Base-by-base conservation (phyloP, 1,140 invertebrate species). In the Rhagoletis zephyria region DNA sequence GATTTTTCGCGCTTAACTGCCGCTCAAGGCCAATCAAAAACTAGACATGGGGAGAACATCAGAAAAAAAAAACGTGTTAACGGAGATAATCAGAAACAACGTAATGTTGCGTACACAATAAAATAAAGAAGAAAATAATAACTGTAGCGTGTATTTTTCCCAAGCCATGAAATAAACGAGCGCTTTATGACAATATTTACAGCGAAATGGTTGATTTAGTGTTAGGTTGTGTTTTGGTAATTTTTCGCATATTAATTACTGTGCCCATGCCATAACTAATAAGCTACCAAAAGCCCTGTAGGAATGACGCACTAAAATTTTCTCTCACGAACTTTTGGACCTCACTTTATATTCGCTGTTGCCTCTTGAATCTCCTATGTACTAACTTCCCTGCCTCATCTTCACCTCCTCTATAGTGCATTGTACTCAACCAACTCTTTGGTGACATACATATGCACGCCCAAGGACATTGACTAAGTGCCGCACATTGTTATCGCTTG, bases 401-500 rank as follows among this genome's bases (percentile, higher is more conserved):
- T 12, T 40, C 40, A 14, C 42, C 5, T 74, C 16, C 16, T 48
- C 42, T 42, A 48, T 5, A 40, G 64, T 67, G 64, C 19, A 7
- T 40, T 67, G 64, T 9, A 60, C 61, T 63, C 4, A 12, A 14
- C 16, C 16, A 16, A 12, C 12, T 63, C 7, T 14, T 63, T 7
- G 61, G 3, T 63, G 10, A n/a, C 14, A 16, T 63, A 30, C 6
- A 40, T 30, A 30, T 30, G 30, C 30, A 30, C 30, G 30, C 61
- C 30, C 67, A 87, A 74, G 40, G 59, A 87, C 56, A 61, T 60
- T 70, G 86, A 56, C 65, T 60, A 74, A 87, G 86, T 77, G 65
- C 86, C 60, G 30, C 65, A 42, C 65, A 87, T 87, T 87, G 45
- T 77, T 87, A 77, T 77, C 86, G 74, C 86, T 87, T 87, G 86